Base-by-base conservation (phyloP, 2,888 invertebrate genomes). In the Athalia circularis region DNA sequence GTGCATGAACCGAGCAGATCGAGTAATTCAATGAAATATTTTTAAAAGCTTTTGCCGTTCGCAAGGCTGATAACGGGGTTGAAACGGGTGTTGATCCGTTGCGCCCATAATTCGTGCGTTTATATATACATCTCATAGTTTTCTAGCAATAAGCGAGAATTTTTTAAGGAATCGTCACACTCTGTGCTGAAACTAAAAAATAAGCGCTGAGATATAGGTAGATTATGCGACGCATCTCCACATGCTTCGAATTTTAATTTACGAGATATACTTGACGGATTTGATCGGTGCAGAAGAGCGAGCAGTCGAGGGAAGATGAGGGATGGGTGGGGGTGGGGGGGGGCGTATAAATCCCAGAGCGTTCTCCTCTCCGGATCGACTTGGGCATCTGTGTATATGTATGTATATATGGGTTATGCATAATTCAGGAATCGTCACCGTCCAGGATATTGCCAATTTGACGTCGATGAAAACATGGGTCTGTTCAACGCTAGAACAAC, bases 361-460 rank as follows among this genome's bases (percentile, higher is more conserved):
- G 59, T 45, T 59, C 57, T 52, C 29, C 13, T 72, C 54, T 70
- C 57, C 52, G 59, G 47, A 59, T 72, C 13, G 72, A 59, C 8
- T 72, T 9, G 13, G 59, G 47, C 47, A 47, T 52, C 29, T 43
- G 59, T 47, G 5, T 59, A n/a, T 15, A 15, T 13, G 67, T 45
- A 15, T 13, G 62, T n/a, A 9, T 9, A 4, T 54, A 54, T 54
- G 88, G 87, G 84, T 89, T 87, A 89, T 90, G 90, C 90, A 90
- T 90, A 90, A 90, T 90, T 90, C 90, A 90, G 86, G 87, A 90
- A 90, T 90, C 88, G 89, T 90, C 90, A 89, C 88, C 86, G 87
- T 86, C 89, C 87, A 90, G 90, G 89, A 90, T 90, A 90, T 90
- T 90, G 90, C 89, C 90, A 90, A 90, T 90, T 90, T 90, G 89